These are phyloP conservation scores for Myotis findleyi DNA, from an alignment of 2,797 vertebrate genomes.

Conservation along the genomic window DNA sequence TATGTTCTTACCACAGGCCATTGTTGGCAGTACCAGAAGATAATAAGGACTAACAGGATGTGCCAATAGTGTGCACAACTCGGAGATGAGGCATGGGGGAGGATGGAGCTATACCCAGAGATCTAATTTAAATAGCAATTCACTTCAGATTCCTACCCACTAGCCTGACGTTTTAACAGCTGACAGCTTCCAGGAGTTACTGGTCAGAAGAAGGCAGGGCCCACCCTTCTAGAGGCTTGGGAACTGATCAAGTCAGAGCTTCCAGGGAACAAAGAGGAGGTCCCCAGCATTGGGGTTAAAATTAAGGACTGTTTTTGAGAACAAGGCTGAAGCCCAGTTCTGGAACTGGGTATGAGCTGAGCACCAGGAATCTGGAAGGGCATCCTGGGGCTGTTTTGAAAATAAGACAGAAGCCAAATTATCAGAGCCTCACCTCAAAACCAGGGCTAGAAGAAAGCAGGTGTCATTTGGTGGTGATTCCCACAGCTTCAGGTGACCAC, in stretches of 20 bases:
- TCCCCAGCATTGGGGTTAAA: neutral
- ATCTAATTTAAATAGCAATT: neutral
- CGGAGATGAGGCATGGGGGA: neutral
- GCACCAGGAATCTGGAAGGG: neutral
- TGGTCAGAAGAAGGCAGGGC: neutral
- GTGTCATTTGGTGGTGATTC: neutral
- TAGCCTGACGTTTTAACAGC: neutral
- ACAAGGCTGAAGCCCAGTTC: neutral
- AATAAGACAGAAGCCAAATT: neutral
- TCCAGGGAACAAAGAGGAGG: neutral
- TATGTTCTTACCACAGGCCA: neutral
- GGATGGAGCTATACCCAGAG: neutral
- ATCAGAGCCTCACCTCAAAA: neutral
- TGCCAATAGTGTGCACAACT: neutral
- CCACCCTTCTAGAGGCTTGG: neutral
- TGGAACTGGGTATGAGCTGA: neutral
- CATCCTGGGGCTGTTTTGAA: neutral
- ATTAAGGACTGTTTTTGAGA: neutral
- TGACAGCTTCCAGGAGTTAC: neutral
- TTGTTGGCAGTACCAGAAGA: neutral
- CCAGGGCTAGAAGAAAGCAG: fast-evolving
- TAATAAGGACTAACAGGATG: neutral
- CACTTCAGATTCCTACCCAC: neutral
- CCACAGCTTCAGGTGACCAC: neutral
- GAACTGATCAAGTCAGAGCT: neutral